Evolutionary conservation across 2,888 invertebrate genomes (phyloP).

Genomic region (Callinectes sapidus): DNA sequence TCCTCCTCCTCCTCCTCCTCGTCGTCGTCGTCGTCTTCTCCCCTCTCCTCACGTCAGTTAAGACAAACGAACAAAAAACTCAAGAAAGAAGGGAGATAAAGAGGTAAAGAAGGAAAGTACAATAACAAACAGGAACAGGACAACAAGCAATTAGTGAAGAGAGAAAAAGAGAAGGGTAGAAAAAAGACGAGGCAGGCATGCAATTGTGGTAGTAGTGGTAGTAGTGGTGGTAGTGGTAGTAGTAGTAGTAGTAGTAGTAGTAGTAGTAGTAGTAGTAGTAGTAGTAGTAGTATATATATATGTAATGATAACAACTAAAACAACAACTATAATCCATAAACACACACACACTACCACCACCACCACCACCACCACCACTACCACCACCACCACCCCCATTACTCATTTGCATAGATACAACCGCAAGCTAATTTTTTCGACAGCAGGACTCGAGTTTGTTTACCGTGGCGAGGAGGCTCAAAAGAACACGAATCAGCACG

Average conservation of each 20-base stretch:
- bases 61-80: background rate
- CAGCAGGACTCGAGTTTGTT: background rate
- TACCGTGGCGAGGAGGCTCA: background rate
- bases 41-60: background rate
- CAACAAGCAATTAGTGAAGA: background rate
- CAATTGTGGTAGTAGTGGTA: background rate
- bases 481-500: background rate
- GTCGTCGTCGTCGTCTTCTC: background rate
- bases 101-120: background rate
- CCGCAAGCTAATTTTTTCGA: background rate
- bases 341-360: background rate
- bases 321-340: background rate
- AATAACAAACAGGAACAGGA: background rate
- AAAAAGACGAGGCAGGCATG: background rate
- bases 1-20: background rate
- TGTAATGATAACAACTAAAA: too few relatives aligned
- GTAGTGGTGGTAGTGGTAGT: background rate
- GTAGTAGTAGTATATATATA: too few relatives aligned
- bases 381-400: background rate
- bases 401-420: constrained; percentile 18
- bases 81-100: background rate
- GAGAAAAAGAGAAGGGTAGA: background rate
- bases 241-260: background rate
- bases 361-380: background rate
- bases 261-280: too few relatives aligned